These are phyloP conservation scores for Triops longicaudatus DNA, from an alignment of 1,140 invertebrate genomes.

Conservation along the genomic window DNA sequence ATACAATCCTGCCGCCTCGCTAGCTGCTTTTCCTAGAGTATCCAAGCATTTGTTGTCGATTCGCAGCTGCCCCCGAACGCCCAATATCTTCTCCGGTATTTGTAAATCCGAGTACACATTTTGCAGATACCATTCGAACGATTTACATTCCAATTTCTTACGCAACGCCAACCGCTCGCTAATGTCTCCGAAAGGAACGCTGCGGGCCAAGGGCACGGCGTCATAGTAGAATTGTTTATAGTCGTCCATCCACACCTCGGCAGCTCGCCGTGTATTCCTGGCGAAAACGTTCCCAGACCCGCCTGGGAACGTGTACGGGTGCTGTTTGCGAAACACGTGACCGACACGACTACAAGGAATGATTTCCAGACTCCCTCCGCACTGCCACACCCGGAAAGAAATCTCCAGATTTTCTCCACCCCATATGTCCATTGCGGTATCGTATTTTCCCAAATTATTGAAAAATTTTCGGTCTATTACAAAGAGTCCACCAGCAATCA, in stretches of 20 bases:
- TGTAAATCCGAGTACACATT: constrained; percentile 91
- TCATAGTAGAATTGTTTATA: constrained; percentile 88
- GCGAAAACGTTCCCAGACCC: constrained; percentile 84
- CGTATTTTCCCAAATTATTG: constrained; percentile 89
- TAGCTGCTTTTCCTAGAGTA: constrained; percentile 80
- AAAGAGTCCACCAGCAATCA: constrained; percentile 91
- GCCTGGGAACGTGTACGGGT: constrained; percentile 91
- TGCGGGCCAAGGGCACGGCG: constrained; percentile 73
- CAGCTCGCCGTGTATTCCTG: constrained; percentile 60
- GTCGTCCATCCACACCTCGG: constrained; percentile 95
- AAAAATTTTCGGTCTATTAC: constrained; percentile 88
- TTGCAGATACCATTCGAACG: constrained; percentile 94
- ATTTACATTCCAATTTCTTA: constrained; percentile 77
- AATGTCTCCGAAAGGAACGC: constrained; percentile 79
- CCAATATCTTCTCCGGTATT: constrained; percentile 46
- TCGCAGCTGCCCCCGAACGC: constrained; percentile 47
- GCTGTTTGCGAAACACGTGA: constrained; percentile 85
- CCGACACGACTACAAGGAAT: constrained; percentile 87
- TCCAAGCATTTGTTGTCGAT: constrained; percentile 71
- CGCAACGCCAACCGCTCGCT: constrained; percentile 74
- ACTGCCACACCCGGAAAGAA: constrained; percentile 86
- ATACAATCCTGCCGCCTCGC: constrained; percentile 82
- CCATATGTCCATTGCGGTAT: constrained; percentile 97
- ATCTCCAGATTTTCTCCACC: constrained; percentile 74
- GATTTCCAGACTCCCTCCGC: constrained; percentile 86